Percentiles rank a stretch among this genome's conserved stretches.
phyloP scores from a whole-genome alignment of 2,113 vertebrate species.

The Phoxinus phoxinus region DNA sequence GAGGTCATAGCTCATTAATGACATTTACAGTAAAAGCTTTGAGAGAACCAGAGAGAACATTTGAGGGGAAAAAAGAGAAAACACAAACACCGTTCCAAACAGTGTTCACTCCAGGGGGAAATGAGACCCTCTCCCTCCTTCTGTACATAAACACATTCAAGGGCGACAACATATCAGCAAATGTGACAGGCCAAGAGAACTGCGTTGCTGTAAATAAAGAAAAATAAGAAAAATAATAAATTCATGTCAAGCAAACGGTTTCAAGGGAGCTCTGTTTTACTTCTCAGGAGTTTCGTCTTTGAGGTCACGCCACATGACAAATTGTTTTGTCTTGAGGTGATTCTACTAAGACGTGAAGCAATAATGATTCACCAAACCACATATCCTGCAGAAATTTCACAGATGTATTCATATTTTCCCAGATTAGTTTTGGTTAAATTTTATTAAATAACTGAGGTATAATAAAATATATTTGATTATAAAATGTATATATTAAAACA shows the following conservation, averaged over 20 bases:
- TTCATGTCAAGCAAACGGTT: background rate
- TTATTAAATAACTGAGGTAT: background rate
- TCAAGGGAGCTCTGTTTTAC: background rate
- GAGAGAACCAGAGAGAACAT: slow-evolving; percentile 63
- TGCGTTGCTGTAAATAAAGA: background rate
- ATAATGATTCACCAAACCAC: background rate
- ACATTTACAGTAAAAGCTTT: slow-evolving; percentile 66
- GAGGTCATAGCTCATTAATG: slow-evolving; percentile 72
- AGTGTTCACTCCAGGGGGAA: slow-evolving; percentile 1
- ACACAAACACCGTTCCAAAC: background rate
- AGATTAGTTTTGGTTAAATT: background rate
- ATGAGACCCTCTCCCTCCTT: background rate
- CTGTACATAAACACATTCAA: slow-evolving; percentile 5
- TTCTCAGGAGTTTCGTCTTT: background rate
- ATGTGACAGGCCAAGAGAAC: slow-evolving; percentile 1
- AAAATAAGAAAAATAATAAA: background rate
- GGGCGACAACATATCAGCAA: background rate
- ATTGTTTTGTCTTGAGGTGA: slow-evolving; percentile 11
- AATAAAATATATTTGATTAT: background rate
- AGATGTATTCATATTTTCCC: background rate
- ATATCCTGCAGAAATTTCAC: background rate
- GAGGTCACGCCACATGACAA: background rate
- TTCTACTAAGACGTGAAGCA: background rate
- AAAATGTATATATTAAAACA: background rate
- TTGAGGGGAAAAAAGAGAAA: background rate